Evolutionary conservation across 2,113 vertebrate species (phyloP), one percentile per base, ranked within the genome.

Genomic region (Ictidomys tridecemlineatus): DNA sequence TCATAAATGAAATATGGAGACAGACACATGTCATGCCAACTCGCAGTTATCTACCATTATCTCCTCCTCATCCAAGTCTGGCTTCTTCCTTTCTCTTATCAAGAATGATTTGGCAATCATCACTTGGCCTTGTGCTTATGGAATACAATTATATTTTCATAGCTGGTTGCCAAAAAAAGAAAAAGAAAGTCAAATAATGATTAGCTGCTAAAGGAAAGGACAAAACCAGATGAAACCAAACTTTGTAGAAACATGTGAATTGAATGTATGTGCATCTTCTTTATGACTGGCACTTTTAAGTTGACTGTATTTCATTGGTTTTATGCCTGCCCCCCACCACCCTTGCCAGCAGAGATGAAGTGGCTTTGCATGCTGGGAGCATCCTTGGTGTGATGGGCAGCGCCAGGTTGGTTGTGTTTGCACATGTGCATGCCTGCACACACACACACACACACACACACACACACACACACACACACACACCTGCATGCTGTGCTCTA

Each of bases 221-320:
- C 11, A 87, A 96, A 93, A 34, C 61, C 42, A 95, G 67, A 82
- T 76, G 45, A 73, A 76, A 88, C 53, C 73, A 39, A n/a, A 88
- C 24, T 34, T n/a, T 67, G 18, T 48, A 67, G 88, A 76, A 93
- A 89, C 69, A 18, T 51, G 16, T 16, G 51, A 8, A 70, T 87
- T 79, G 79, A 58, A 56, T 88, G 95, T 91, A 76, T 93, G 93
- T 90, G 13, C 34, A 48, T 95, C 45, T 76, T 61, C 42, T 76
- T 89, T 11, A 72, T 92, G 69, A 82, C 56, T 65, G 28, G 28
- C 28, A 58, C 22, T 58, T 74, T 34, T 37, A 79, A 72, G 17
- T 42, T 96, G 83, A 6, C 79, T 89, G n/a, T 4, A 30, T 79
- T 88, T 90, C 51, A 69, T n/a, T 63, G 34, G 56, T 70, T 45